Evolutionary conservation across 2,113 vertebrate species (phyloP), one percentile per base, ranked within the genome.

Genomic region (Carassius carassius): DNA sequence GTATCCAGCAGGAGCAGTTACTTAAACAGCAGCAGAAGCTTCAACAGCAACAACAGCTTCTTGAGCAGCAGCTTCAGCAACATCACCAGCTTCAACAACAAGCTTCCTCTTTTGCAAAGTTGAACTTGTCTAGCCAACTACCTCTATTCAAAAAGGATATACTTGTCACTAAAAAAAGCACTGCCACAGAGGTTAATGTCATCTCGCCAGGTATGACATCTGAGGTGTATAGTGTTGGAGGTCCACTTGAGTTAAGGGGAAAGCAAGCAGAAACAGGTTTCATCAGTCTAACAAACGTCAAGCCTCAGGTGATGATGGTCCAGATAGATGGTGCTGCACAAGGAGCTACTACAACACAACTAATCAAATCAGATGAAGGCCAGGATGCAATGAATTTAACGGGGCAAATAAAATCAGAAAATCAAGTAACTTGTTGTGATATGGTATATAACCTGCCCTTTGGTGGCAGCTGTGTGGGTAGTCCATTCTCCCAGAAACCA

Each of bases 391-490:
- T 98, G 90, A 97, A 98, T 91, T 95, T 98, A 58, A 96, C 96
- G 0, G 96, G 95, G 41, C 94, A 94, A 0, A 92, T 98, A 87
- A 96, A 98, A 91, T 89, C 97, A 0, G 98, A 99, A 87, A 98
- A 94, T 91, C 97, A 97, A 83, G 92, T 96, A 75, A 95, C 95
- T 3, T 99, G 98, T 89, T 99, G 98, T 32, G 97, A 99, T 65
- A 93, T 99, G 90, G 97, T 99, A 91, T 99, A 99, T 90, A 96
- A 96, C 86, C 94, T 99, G 84, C 97, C 98, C 75, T 99, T 99
- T 1, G 95, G 96, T 16, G 91, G 97, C 78, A 99, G 94, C 90
- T 99, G 98, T 91, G 95, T 97, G 0, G 97, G 97, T 75, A 84
- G 82, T 0, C 87, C 95, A 82, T 96, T 96, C 89, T 95, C 96